Conservation (phyloP, 2,888 invertebrate genomes). For the Uloborus plumipes region DNA sequence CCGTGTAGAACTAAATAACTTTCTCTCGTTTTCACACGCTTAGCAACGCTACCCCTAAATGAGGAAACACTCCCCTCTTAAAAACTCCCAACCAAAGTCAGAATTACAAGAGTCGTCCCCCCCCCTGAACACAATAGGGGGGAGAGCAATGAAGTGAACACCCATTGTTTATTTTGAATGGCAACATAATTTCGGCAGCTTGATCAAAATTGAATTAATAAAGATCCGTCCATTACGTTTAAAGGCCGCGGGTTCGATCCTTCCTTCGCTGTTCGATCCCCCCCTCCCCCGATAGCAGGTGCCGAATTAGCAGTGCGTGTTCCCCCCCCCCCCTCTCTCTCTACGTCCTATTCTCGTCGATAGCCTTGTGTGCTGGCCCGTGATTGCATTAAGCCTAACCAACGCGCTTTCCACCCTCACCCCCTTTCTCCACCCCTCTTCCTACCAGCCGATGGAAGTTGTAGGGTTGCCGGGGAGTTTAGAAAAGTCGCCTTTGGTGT, state of each 20-base stretch:
- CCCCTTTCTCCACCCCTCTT: slow-evolving; percentile 21
- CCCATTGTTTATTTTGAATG: slow-evolving; percentile 65
- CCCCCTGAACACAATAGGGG: too few relatives aligned
- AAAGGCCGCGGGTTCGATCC: slow-evolving; percentile 63
- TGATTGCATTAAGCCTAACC: slow-evolving; percentile 65
- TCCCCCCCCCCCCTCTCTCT: slow-evolving; percentile 3
- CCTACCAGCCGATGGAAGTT: background rate
- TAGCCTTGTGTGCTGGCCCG: slow-evolving; percentile 62
- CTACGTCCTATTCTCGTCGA: slow-evolving; percentile 43
- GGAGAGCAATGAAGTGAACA: slow-evolving; percentile 45
- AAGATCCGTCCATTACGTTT: slow-evolving; percentile 65
- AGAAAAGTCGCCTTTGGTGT: slow-evolving; percentile 9
- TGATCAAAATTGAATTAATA: slow-evolving; percentile 66
- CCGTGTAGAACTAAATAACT: too few relatives aligned
- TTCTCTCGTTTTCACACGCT: too few relatives aligned
- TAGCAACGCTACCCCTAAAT: background rate
- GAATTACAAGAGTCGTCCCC: background rate
- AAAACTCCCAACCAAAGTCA: slow-evolving; percentile 10
- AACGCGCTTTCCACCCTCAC: too few relatives aligned
- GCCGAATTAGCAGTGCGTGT: slow-evolving; percentile 61
- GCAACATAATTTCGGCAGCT: slow-evolving; percentile 65
- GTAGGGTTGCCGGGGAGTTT: slow-evolving; percentile 18
- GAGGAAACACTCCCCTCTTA: slow-evolving; percentile 17
- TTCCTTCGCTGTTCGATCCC: background rate
- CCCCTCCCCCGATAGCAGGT: slow-evolving; percentile 41